Evolutionary conservation across 2,888 invertebrate species (phyloP).

Genomic region (Graphium colonna): DNA sequence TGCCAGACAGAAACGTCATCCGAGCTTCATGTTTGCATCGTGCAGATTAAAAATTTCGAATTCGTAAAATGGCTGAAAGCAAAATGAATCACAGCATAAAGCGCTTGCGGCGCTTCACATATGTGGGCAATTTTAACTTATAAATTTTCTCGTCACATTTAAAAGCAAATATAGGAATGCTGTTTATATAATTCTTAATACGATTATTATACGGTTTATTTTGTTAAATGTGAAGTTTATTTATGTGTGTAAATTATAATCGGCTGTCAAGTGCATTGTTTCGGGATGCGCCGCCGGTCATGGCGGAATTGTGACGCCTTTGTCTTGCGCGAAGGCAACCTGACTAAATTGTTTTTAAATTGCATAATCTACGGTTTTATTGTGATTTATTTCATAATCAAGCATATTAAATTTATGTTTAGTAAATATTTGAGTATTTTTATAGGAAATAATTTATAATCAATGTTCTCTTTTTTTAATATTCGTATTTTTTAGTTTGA

Average conservation of each 20-base stretch:
- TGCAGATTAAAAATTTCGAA: neutral
- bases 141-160: slow-evolving; percentile 44
- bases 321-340: slow-evolving; percentile 37
- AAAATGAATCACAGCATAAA: slow-evolving; percentile 8
- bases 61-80: slow-evolving; percentile 2
- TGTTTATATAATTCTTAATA: slow-evolving; percentile 10
- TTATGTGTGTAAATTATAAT: slow-evolving; percentile 28
- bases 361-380: slow-evolving; percentile 6
- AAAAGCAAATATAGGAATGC: slow-evolving; percentile 8
- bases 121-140: slow-evolving; percentile 39
- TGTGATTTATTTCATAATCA: slow-evolving; percentile 15
- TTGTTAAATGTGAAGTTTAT: neutral
- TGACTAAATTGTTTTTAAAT: slow-evolving; percentile 21
- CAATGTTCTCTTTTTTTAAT: too few relatives aligned
- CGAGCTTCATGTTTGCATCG: too few relatives aligned
- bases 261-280: slow-evolving; percentile 30
- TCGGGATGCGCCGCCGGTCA: slow-evolving; percentile 48
- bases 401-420: neutral
- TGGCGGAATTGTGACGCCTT: slow-evolving; percentile 60
- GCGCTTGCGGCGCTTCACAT: slow-evolving; percentile 7
- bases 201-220: slow-evolving; percentile 3
- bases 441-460: too few relatives aligned
- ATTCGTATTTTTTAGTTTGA: too few relatives aligned
- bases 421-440: too few relatives aligned
- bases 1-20: too few relatives aligned